Percentiles rank a stretch among this genome's conserved stretches.
These are phyloP conservation scores for Phymastichus coffea DNA, from an alignment of 1,140 invertebrate genomes.

Conservation along the genomic window DNA sequence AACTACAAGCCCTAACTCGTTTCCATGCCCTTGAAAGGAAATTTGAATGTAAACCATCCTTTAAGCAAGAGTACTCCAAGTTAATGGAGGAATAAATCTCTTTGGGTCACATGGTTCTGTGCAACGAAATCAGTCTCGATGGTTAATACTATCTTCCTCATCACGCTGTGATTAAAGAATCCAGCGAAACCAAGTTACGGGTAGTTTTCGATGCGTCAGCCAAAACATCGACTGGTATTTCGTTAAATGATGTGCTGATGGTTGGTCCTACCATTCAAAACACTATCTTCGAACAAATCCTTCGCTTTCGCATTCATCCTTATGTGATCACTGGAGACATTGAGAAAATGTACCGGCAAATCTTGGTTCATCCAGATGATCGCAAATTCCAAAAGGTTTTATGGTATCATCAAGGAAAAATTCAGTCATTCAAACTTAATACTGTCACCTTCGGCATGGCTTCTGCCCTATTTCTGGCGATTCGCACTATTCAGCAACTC, in stretches of 20 bases:
- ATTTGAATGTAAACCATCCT: neutral
- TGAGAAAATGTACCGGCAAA: too few species aligned
- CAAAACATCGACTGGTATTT: too few species aligned
- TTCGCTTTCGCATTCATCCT: constrained; percentile 12
- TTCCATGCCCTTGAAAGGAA: neutral
- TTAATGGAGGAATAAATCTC: neutral
- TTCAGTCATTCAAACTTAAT: constrained; percentile 31
- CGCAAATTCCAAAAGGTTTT: constrained; percentile 40
- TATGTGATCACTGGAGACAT: constrained; percentile 37
- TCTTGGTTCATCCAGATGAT: too few species aligned
- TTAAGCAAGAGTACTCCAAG: neutral
- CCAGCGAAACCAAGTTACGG: constrained; percentile 22
- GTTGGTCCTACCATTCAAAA: constrained; percentile 4
- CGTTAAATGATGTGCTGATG: constrained; percentile 1
- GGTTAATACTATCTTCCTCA: constrained; percentile 29
- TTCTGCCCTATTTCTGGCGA: constrained; percentile 39
- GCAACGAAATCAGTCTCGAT: too few species aligned
- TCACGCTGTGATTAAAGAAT: constrained; percentile 20
- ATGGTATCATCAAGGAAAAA: constrained; percentile 32
- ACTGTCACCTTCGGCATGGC: too few species aligned
- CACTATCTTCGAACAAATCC: too few species aligned
- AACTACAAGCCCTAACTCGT: neutral
- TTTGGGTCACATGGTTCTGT: neutral
- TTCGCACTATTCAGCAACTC: constrained; percentile 38
- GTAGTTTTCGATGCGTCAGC: too few species aligned